phyloP scores from a whole-genome alignment of 2,797 vertebrate genomes.

The Chelmon rostratus region DNA sequence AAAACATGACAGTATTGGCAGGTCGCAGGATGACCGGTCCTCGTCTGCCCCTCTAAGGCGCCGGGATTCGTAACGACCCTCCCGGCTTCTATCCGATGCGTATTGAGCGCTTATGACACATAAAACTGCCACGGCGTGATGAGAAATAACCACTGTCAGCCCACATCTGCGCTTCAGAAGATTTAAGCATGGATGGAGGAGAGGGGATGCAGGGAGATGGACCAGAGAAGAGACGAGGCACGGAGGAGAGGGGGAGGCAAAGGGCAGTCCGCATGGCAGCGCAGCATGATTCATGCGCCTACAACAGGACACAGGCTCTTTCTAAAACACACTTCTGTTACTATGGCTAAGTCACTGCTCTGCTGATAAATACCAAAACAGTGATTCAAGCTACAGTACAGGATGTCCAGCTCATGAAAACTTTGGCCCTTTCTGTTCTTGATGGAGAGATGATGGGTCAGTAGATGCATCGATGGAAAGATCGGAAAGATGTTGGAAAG shows the following conservation, averaged over 20 bases:
- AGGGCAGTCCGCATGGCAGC: conserved; percentile 50
- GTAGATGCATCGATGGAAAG: background rate
- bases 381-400: background rate
- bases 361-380: conserved; percentile 27
- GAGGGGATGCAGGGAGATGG: conserved; percentile 24
- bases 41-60: conserved; percentile 74
- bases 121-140: conserved; percentile 85
- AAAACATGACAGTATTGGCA: conserved; percentile 86
- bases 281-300: conserved; percentile 56
- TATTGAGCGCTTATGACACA: conserved; percentile 89
- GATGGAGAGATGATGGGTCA: background rate
- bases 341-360: conserved; percentile 18
- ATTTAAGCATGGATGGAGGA: conserved; percentile 86
- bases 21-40: conserved; percentile 74
- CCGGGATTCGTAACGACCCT: conserved; percentile 83
- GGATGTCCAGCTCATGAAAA: background rate
- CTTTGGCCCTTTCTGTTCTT: background rate
- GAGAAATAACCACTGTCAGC: conserved; percentile 91
- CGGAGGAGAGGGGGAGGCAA: conserved; percentile 30
- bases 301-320: conserved; percentile 31
- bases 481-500: too few relatives aligned
- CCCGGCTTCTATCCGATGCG: conserved; percentile 83
- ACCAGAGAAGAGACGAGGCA: conserved; percentile 31
- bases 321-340: conserved; percentile 38
- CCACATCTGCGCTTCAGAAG: conserved; percentile 82